phyloP scores from a whole-genome alignment of 1,140 invertebrate genomes.

The Pseudomyrmex dendroicus region DNA sequence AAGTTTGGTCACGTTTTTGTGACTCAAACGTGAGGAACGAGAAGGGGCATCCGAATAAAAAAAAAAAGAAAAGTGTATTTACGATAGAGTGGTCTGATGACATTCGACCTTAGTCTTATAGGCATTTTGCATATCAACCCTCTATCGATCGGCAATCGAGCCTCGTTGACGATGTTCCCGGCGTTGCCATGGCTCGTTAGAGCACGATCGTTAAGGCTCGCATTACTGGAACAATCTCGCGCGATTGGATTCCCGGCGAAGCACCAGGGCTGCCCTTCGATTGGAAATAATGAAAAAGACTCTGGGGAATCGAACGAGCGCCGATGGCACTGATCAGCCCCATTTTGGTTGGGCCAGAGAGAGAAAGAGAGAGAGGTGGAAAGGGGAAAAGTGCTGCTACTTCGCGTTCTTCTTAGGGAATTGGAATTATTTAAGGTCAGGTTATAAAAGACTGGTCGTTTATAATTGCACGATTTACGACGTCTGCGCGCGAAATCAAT shows the following conservation, averaged over 20 bases:
- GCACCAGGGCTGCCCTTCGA: slow-evolving; percentile 43
- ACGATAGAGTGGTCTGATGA: background rate
- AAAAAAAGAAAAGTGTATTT: background rate
- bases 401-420: background rate
- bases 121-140: slow-evolving; percentile 36
- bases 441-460: slow-evolving; percentile 11
- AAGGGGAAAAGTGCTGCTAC: too few species aligned
- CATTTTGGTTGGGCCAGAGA: background rate
- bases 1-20: too few species aligned
- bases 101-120: slow-evolving; percentile 16
- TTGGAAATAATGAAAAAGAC: slow-evolving; percentile 67
- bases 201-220: slow-evolving; percentile 50
- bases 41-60: background rate
- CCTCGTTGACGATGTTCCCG: slow-evolving; percentile 10
- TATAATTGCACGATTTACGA: slow-evolving; percentile 45
- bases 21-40: background rate
- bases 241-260: slow-evolving; percentile 55
- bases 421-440: slow-evolving; percentile 46
- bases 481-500: slow-evolving; percentile 19
- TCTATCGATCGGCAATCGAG: slow-evolving; percentile 11
- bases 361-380: slow-evolving; percentile 11
- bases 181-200: slow-evolving; percentile 38
- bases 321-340: slow-evolving; percentile 32
- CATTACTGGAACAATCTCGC: slow-evolving; percentile 55
- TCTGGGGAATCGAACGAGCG: slow-evolving; percentile 36